phyloP scores from a whole-genome alignment of 2,797 vertebrate species.

The Sebastes umbrosus region DNA sequence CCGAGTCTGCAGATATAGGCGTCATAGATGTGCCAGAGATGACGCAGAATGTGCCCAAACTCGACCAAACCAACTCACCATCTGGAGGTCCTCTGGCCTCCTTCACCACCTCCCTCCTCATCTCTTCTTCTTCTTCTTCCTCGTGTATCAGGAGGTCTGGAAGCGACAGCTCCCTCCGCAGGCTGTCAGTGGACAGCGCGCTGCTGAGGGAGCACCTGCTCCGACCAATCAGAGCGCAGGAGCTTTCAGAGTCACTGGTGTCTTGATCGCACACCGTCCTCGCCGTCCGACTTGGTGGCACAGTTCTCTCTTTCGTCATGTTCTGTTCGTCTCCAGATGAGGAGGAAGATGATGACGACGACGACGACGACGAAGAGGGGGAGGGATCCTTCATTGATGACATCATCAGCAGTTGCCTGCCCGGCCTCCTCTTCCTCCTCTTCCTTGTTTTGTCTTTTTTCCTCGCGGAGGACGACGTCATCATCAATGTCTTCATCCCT shows the following conservation, averaged over 20 bases:
- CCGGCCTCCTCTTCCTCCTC: constrained; percentile 42
- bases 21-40: too few relatives aligned
- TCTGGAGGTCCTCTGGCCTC: neutral
- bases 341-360: constrained; percentile 45
- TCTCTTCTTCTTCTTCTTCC: constrained; percentile 12
- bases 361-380: constrained; percentile 46
- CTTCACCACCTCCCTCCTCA: neutral
- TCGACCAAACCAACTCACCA: constrained; percentile 22
- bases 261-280: constrained; percentile 41
- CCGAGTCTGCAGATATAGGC: too few relatives aligned
- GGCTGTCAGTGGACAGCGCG: constrained; percentile 71
- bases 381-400: constrained; percentile 34
- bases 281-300: neutral
- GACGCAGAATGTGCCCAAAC: too few relatives aligned
- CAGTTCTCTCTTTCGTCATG: neutral
- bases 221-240: constrained; percentile 75
- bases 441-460: constrained; percentile 48
- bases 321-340: constrained; percentile 62
- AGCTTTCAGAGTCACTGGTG: constrained; percentile 76
- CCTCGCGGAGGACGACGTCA: constrained; percentile 21
- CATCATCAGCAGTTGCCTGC: constrained; percentile 51
- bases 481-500: neutral
- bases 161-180: constrained; percentile 75
- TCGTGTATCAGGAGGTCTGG: constrained; percentile 72
- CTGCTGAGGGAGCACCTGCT: constrained; percentile 78